Conservation (phyloP, 2,797 vertebrate species). For the Miichthys miiuy region DNA sequence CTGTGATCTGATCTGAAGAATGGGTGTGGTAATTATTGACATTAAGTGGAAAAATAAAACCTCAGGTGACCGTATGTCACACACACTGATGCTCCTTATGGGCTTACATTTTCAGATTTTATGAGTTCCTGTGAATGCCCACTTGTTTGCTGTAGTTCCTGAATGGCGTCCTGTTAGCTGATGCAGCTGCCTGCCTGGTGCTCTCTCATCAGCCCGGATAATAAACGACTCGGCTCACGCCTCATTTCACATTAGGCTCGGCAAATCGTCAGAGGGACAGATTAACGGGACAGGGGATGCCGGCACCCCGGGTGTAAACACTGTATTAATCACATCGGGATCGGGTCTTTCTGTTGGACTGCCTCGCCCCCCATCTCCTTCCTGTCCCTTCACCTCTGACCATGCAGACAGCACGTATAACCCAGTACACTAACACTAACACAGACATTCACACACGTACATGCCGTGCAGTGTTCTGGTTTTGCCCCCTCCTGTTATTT, state of each 20-base stretch:
- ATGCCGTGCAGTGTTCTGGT: conserved; percentile 2
- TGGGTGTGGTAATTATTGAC: background rate
- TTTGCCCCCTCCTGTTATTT: conserved; percentile 60
- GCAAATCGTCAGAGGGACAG: conserved; percentile 69
- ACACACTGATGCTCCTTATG: conserved; percentile 1
- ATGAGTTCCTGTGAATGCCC: background rate
- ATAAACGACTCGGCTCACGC: conserved; percentile 69
- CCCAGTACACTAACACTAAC: conserved; percentile 17
- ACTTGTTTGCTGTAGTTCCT: conserved; percentile 3
- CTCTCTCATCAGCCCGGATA: conserved; percentile 63
- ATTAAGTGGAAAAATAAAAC: background rate
- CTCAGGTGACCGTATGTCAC: background rate
- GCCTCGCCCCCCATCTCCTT: conserved; percentile 6
- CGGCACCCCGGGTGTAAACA: conserved; percentile 60
- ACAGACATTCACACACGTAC: conserved; percentile 19
- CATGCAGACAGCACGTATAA: background rate
- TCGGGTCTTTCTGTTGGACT: conserved; percentile 31
- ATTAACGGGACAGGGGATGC: conserved; percentile 64
- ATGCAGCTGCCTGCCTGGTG: conserved; percentile 22
- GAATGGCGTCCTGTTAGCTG: conserved; percentile 16
- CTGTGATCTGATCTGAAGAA: too few relatives aligned
- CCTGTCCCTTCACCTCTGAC: conserved; percentile 25
- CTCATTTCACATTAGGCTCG: conserved; percentile 77
- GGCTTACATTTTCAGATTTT: conserved; percentile 3
- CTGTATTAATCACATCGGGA: conserved; percentile 70